These are phyloP conservation scores for Phenganax subtilis DNA, from an alignment of 92 coral and sea anemone genomes.

Conservation along the genomic window DNA sequence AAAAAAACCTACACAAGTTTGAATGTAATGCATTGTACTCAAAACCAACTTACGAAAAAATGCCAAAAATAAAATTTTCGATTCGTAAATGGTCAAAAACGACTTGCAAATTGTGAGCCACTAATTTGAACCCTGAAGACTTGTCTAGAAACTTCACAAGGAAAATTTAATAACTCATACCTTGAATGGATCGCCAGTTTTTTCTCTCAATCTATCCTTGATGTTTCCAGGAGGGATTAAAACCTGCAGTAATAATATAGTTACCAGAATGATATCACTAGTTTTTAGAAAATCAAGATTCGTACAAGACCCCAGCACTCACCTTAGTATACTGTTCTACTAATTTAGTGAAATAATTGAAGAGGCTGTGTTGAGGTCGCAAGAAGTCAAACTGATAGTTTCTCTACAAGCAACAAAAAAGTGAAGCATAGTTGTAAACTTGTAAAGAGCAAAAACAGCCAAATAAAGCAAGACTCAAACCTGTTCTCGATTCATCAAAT, in stretches of 20 bases:
- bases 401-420: slow-evolving; percentile 51
- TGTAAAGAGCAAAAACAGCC: not conserved
- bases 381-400: slow-evolving; percentile 96
- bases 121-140: too few relatives aligned
- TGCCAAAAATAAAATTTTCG: too few relatives aligned
- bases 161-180: slow-evolving; percentile 26
- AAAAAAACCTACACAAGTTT: too few relatives aligned
- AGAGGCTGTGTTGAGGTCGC: slow-evolving; percentile 93
- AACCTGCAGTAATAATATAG: slow-evolving; percentile 46
- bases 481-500: slow-evolving; percentile 91
- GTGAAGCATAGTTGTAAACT: not conserved
- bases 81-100: too few relatives aligned
- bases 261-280: not conserved
- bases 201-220: slow-evolving; percentile 64
- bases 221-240: slow-evolving; percentile 80
- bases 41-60: too few relatives aligned
- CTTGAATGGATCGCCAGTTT: slow-evolving; percentile 67
- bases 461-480: slow-evolving; percentile 27
- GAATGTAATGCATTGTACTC: too few relatives aligned
- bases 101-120: too few relatives aligned
- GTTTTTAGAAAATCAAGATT: not conserved
- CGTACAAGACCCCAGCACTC: not conserved
- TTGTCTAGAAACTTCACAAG: not conserved
- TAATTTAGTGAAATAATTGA: slow-evolving; percentile 90
- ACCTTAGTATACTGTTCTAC: slow-evolving; percentile 99